Evolutionary conservation across 2,888 invertebrate species (phyloP), one percentile per base, ranked within the genome.

Genomic region (Eueremaeus valkanovi): DNA sequence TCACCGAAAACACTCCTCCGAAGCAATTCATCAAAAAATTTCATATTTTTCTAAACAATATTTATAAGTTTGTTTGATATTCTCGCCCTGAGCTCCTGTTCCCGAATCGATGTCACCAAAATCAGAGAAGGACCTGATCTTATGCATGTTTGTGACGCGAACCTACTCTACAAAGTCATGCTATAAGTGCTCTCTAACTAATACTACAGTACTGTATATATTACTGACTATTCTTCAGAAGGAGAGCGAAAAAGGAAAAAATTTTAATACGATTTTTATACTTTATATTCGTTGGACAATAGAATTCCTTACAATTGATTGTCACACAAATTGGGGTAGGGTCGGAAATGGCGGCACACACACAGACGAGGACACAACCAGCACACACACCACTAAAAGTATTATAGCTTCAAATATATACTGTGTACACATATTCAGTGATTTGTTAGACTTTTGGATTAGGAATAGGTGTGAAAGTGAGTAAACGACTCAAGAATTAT

Each of bases 211-310:
- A 3, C 58, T 45, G 2, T 13, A 45, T 16, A 45, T 45, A 45
- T 45, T 11, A 66, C 21, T 36, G 3, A 21, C 36, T 8, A 18
- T 9, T 66, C n/a, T n/a, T n/a, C n/a, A n/a, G 11, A 66, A 66
- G 29, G 63, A 21, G 63, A 66, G 55, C 55, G 55, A 55, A 45
- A 45, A 45, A 18, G 11, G 31, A 66, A 66, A 66, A 66, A 36
- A 66, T 66, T 66, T 66, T 66, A 66, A 66, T 66, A 66, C 63
- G 36, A 66, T 66, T 66, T 66, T 66, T 66, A 66, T 66, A 66
- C n/a, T 24, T 13, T 61, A 58, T 58, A 21, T 36, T 36, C 36
- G 18, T 1, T 24, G 8, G 36, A 66, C 63, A 66, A 66, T 66
- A 36, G 63, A 66, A 33, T 36, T 66, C 36, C 31, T 66, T 8